phyloP scores from a whole-genome alignment of 35 echinoderm and acorn worm genomes.

The Apostichopus japonicus region DNA sequence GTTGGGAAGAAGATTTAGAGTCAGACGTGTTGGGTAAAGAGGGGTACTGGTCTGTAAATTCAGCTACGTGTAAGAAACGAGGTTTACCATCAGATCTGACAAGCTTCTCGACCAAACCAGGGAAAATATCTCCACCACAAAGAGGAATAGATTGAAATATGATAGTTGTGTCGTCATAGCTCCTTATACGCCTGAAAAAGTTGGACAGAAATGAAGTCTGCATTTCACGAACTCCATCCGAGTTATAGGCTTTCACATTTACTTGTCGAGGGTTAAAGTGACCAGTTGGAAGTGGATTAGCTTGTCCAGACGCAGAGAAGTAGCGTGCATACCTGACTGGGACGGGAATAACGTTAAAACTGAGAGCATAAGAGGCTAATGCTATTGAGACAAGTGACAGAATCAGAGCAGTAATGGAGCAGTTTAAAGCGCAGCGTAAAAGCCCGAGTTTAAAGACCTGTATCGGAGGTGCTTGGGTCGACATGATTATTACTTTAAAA shows the following conservation, averaged over 20 bases:
- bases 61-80: slow-evolving; percentile 30
- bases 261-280: background rate
- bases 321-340: slow-evolving; percentile 6
- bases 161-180: slow-evolving; percentile 2
- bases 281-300: background rate
- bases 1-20: background rate
- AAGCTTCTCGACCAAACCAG: slow-evolving; percentile 35
- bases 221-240: background rate
- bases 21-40: background rate
- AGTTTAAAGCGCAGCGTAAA: slow-evolving; percentile 42
- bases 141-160: slow-evolving; percentile 28
- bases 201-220: slow-evolving; percentile 24
- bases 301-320: background rate
- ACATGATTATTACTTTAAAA: slow-evolving; percentile 6
- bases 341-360: slow-evolving; percentile 31
- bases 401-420: slow-evolving; percentile 41
- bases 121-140: slow-evolving; percentile 45
- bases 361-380: slow-evolving; percentile 49
- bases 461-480: background rate
- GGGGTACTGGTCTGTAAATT: slow-evolving; percentile 46
- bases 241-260: background rate
- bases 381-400: slow-evolving; percentile 3
- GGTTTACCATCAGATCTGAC: background rate
- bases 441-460: slow-evolving; percentile 15
- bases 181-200: slow-evolving; percentile 1